Conservation (phyloP, 2,113 vertebrate species). For the Paedocypris sp. region DNA sequence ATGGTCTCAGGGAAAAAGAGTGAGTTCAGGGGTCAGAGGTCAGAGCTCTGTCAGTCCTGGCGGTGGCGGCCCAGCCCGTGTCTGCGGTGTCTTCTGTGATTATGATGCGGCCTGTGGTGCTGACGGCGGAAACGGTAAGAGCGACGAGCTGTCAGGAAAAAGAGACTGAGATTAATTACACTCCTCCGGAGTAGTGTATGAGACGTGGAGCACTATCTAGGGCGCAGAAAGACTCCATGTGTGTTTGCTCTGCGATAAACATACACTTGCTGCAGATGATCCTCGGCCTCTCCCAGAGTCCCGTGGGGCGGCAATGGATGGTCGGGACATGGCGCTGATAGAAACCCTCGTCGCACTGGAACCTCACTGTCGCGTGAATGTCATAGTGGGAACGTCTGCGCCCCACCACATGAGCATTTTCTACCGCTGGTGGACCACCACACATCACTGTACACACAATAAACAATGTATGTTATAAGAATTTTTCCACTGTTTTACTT, state of each 20-base stretch:
- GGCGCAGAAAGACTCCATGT: too few species aligned
- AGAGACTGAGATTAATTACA: background rate
- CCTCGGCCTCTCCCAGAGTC: constrained; percentile 82
- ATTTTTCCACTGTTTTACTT: too few species aligned
- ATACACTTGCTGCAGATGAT: constrained; percentile 89
- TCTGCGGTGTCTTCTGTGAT: constrained; percentile 64
- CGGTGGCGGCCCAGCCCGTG: constrained; percentile 48
- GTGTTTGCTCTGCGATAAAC: constrained; percentile 42
- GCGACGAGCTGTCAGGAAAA: constrained; percentile 63
- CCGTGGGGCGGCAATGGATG: constrained; percentile 72
- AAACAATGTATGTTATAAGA: background rate
- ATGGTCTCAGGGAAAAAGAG: too few species aligned
- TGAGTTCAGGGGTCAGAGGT: background rate
- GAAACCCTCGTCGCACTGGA: constrained; percentile 81
- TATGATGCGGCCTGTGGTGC: constrained; percentile 71
- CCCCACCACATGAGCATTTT: constrained; percentile 72
- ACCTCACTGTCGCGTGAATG: constrained; percentile 79
- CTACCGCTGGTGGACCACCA: constrained; percentile 74
- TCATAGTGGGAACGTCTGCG: constrained; percentile 75
- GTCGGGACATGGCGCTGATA: constrained; percentile 78
- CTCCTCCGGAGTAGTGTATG: too few species aligned
- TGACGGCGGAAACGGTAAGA: constrained; percentile 75
- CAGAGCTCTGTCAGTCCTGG: constrained; percentile 43
- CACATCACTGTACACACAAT: constrained; percentile 69
- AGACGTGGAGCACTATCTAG: too few species aligned